Evolutionary conservation across 2,888 invertebrate genomes (phyloP), one percentile per base, ranked within the genome.

Genomic region (Calameuta filiformis): DNA sequence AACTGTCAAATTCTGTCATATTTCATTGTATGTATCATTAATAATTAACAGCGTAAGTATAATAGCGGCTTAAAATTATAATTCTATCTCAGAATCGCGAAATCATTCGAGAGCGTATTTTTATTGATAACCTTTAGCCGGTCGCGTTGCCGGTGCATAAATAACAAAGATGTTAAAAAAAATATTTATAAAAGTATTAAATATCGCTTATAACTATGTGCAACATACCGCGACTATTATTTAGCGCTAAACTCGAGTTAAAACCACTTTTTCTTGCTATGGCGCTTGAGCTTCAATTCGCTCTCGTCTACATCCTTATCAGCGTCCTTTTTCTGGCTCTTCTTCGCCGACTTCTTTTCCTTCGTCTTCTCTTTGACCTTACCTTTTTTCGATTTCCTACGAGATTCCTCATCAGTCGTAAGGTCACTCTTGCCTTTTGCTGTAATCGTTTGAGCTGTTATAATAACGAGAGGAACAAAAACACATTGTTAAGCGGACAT

Each of bases 221-320:
- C 78, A 75, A 79, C 69, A 23, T 56, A 56, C 2, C 56, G 56
- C 15, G 15, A 56, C 23, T 23, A 56, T 23, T 56, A 56, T 56
- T 56, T 56, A 56, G 23, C 56, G 56, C 56, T 56, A 23, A 75
- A 73, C 76, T 79, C 73, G 75, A 74, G 80, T 90, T 85, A 90
- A 86, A 92, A 93, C 92, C 93, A 93, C 87, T 93, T 93, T 88
- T 92, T 93, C 85, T 93, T 93, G 81, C 89, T 92, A 86, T 93
- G 91, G 85, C 93, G 91, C 87, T 92, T 91, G 81, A 88, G 85
- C 81, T 90, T 90, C 40, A 89, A 82, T 87, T 94, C 94, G 83
- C 91, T 90, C 85, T 94, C 93, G 85, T 94, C 94, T 73, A 93
- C 92, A 86, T 94, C 94, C 90, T 94, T 94, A 88, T 94, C 94